Evolutionary conservation across 1,140 invertebrate species (phyloP), one percentile per base, ranked within the genome.

Genomic region (Achatina immaculata): DNA sequence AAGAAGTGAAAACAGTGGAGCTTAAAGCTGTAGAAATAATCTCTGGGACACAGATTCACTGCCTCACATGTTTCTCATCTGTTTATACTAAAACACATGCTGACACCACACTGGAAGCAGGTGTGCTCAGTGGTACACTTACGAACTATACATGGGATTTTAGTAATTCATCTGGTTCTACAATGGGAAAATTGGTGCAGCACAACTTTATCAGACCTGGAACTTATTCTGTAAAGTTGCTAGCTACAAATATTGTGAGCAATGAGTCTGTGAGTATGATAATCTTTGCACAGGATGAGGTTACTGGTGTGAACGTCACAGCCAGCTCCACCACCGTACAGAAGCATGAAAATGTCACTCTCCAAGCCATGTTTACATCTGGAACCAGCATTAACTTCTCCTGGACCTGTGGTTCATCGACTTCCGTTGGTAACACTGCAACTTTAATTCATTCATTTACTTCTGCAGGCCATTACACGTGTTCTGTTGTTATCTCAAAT

Each of bases 11-110:
- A 34, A 68, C 14, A 36, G 72, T 79, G 16, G 55, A 45, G 4
- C 65, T 85, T 40, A 51, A 82, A 55, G 78, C 85, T 38, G 81
- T 84, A 65, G 66, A 83, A 68, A 55, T 82, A 55, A 78, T 84
- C 73, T 76, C 83, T 48, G 82, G 76, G 19, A 40, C 85, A 31
- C n/a, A 74, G 55, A 58, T 86, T 34, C 51, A 81, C 34, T 85
- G 87, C 83, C 7, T 51, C 1, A 55, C 80, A 73, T 85, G 82
- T 80, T 62, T 55, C 6, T 16, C 28, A 3, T 42, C 66, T 51
- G 19, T 76, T 9, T 81, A 82, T 83, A 77, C 78, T 9, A 80
- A 38, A 78, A 85, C 78, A 62, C 34, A 21, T 42, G 34, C 31
- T 31, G 55, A 66, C 7, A 43, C 82, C 16, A 82, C 58, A 0